Evolutionary conservation across 2,888 invertebrate species (phyloP).

Genomic region (Cenopis cana): DNA sequence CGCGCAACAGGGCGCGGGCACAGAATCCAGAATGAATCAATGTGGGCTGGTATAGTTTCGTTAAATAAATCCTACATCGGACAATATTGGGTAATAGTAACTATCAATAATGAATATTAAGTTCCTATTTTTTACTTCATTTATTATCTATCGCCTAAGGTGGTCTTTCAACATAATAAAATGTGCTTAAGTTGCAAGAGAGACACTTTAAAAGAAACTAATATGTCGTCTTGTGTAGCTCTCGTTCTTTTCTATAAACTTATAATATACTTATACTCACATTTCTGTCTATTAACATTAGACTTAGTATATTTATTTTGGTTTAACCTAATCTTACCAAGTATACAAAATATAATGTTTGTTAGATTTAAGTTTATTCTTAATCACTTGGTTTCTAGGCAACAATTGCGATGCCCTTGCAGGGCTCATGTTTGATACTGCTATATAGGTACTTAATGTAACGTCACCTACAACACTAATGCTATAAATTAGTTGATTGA

Average conservation of each 20-base stretch:
- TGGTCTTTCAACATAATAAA: neutral
- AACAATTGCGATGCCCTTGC: no score
- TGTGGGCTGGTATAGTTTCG: constrained; percentile 16
- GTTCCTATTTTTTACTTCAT: neutral
- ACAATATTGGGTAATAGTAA: constrained; percentile 6
- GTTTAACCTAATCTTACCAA: no score
- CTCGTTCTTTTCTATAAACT: neutral
- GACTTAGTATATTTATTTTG: no score
- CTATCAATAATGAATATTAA: neutral
- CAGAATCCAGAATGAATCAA: constrained; percentile 17
- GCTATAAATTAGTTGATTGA: no score
- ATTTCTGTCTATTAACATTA: no score
- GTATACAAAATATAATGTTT: no score
- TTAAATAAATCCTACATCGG: constrained; percentile 12
- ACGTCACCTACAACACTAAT: no score
- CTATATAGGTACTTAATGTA: no score
- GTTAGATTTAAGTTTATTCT: no score
- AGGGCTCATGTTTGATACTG: no score
- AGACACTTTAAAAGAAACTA: neutral
- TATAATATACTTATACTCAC: neutral
- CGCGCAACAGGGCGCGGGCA: neutral
- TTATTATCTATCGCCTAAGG: constrained; percentile 2
- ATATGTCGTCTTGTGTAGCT: neutral
- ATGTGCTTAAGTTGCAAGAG: neutral
- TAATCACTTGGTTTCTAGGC: no score